Conservation (phyloP, 2,797 vertebrate species). For the Cottoperca gobio region DNA sequence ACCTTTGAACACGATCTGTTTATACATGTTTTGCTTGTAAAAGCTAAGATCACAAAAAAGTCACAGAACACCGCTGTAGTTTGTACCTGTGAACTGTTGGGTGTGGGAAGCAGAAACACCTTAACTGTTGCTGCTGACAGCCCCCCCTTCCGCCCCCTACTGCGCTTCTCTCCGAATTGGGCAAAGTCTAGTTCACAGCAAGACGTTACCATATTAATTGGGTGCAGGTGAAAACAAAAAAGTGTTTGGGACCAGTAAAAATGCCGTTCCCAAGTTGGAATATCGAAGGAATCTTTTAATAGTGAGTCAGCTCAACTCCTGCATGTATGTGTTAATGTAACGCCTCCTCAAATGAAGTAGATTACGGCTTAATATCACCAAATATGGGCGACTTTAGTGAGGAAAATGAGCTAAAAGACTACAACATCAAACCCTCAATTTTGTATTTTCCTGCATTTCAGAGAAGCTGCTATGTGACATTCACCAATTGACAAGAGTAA, state of each 20-base stretch:
- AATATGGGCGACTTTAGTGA: not conserved
- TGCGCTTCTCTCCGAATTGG: not conserved
- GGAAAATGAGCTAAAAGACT: not conserved
- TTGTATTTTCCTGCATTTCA: not conserved
- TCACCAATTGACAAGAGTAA: not conserved
- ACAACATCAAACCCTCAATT: not conserved
- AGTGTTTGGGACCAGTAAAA: not conserved
- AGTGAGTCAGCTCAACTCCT: not conserved
- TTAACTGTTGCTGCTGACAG: slow-evolving; percentile 8
- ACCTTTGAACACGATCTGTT: not conserved
- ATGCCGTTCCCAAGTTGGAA: not conserved
- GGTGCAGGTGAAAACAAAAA: slow-evolving; percentile 1
- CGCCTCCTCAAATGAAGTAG: not conserved
- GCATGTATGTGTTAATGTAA: not conserved
- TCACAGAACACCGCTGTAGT: not conserved
- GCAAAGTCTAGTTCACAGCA: slow-evolving; percentile 5
- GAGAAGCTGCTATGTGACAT: not conserved
- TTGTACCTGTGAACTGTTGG: not conserved
- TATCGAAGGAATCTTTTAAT: not conserved
- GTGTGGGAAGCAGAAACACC: not conserved
- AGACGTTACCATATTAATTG: not conserved
- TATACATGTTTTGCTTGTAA: not conserved
- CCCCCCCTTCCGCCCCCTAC: too few relatives aligned
- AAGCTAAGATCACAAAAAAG: not conserved
- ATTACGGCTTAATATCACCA: not conserved